Base-by-base conservation (phyloP, 2,113 vertebrate genomes). In the Otolemur garnettii region DNA sequence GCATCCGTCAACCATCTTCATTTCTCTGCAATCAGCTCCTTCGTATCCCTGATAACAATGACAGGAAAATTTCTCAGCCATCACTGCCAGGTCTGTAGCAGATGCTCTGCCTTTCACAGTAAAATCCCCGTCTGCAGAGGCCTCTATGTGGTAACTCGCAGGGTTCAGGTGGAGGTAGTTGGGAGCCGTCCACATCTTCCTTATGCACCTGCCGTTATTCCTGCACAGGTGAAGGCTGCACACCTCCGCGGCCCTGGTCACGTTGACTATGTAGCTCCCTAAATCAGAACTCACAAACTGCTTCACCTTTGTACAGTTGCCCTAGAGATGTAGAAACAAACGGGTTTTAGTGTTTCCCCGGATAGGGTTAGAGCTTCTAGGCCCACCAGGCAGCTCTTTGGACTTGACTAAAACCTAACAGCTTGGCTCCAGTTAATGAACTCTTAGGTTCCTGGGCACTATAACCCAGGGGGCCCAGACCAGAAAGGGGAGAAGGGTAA, bases 21-120 rank as follows among this genome's bases (percentile, higher is more conserved):
- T 21, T 93, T 96, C 69, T 45, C 17, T 79, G 55, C 91, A 98
- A 28, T 95, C 59, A 14, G 15, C 91, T 60, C 98, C 98, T 82
- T 97, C 72, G 30, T 98, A 98, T 12, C 98, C 98, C 96, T 98
- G 98, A 57, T 99, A 99, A 95, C 98, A 99, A 88, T 99, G 98
- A 90, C 99, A 99, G 71, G 92, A 96, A 87, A 99, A 99, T 93
- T 96, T 98, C 82, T 98, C 87, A 0, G 45, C 82, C 94, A 98
- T 98, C 91, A 96, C 92, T 91, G 97, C 96, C 38, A 98, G 97
- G 74, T 99, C 99, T 15, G 86, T 83, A 11, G 81, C 95, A 7
- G 98, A 98, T 64, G 97, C 97, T 97, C 97, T 91, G 59, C 98
- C 98, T 26, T 74, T 98, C 57, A 99, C 97, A 12, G 33, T n/a